A percentile compares a stretch with the other conserved stretches of the same genome.
Evolutionary conservation across 23 tunicate species (phyloP).

Genomic region (Clavelina lepadiformis): DNA sequence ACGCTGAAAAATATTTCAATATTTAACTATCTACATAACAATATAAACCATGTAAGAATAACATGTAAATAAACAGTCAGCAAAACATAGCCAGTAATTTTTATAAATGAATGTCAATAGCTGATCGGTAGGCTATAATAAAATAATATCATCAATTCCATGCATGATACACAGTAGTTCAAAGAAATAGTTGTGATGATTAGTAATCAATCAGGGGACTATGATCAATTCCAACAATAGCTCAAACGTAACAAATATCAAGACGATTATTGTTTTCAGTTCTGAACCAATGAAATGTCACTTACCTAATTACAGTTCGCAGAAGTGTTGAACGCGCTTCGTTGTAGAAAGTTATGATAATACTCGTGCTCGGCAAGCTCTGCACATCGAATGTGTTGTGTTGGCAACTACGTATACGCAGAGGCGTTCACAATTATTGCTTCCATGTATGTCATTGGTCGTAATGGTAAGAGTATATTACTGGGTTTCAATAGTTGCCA

Average conservation of each 20-base stretch:
- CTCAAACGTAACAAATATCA: too few relatives aligned
- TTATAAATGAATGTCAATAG: not conserved
- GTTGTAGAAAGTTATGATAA: constrained; percentile 59
- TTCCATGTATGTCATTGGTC: too few relatives aligned
- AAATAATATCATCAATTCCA: too few relatives aligned
- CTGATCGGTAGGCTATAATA: too few relatives aligned
- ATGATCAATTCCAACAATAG: too few relatives aligned
- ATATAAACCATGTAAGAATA: not conserved
- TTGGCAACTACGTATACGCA: too few relatives aligned
- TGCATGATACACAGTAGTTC: not conserved
- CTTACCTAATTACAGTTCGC: constrained; percentile 52
- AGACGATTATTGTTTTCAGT: not conserved
- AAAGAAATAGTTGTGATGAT: not conserved
- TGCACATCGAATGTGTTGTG: too few relatives aligned
- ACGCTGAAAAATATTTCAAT: constrained; percentile 43
- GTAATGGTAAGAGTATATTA: too few relatives aligned
- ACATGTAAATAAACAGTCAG: not conserved
- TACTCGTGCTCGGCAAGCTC: constrained; percentile 27
- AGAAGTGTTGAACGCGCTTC: constrained; percentile 65
- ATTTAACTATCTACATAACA: too few relatives aligned
- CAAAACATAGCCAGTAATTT: not conserved
- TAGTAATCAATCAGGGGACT: too few relatives aligned
- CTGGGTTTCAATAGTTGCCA: too few relatives aligned
- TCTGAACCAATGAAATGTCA: not conserved
- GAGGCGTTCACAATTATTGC: too few relatives aligned